These are phyloP conservation scores for Phalangium opilio DNA, from an alignment of 2,888 invertebrate genomes.

Conservation along the genomic window DNA sequence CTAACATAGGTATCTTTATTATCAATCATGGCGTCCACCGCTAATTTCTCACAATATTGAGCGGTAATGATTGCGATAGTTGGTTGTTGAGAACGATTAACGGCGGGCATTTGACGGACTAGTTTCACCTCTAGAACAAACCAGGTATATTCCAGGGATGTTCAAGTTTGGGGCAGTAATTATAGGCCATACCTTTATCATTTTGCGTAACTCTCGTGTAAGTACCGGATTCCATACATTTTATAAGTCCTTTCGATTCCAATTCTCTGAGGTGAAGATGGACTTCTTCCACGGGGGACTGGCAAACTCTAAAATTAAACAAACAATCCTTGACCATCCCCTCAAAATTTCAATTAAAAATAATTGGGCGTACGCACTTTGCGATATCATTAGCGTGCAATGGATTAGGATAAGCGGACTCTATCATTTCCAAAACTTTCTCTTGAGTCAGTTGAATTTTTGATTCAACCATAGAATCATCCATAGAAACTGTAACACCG, in stretches of 20 bases:
- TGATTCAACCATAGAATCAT: slow-evolving; percentile 49
- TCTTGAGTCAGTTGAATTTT: slow-evolving; percentile 60
- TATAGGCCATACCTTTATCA: slow-evolving; percentile 55
- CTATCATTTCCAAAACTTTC: slow-evolving; percentile 83
- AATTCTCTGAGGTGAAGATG: slow-evolving; percentile 56
- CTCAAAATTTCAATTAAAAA: too few relatives aligned
- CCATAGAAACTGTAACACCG: slow-evolving; percentile 42
- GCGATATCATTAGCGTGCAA: slow-evolving; percentile 79
- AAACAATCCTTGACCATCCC: too few relatives aligned
- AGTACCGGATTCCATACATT: slow-evolving; percentile 53
- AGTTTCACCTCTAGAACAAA: slow-evolving; percentile 40
- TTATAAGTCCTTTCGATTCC: slow-evolving; percentile 67
- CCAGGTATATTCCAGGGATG: too few relatives aligned
- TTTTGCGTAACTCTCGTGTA: slow-evolving; percentile 72
- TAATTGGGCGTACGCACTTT: slow-evolving; percentile 34
- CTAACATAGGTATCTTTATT: slow-evolving; percentile 91
- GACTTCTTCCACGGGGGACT: slow-evolving; percentile 46
- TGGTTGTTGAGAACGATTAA: slow-evolving; percentile 76
- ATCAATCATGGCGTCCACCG: slow-evolving; percentile 94
- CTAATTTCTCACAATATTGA: slow-evolving; percentile 90
- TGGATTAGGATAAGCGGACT: slow-evolving; percentile 96
- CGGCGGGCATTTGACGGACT: slow-evolving; percentile 85
- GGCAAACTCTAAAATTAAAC: slow-evolving; percentile 10
- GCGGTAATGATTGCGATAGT: slow-evolving; percentile 93
- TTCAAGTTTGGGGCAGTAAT: too few relatives aligned